Percentiles rank a stretch among this genome's conserved stretches.
phyloP scores from a whole-genome alignment of 2,888 invertebrate genomes.

The Caenorhabditis drosophilae region DNA sequence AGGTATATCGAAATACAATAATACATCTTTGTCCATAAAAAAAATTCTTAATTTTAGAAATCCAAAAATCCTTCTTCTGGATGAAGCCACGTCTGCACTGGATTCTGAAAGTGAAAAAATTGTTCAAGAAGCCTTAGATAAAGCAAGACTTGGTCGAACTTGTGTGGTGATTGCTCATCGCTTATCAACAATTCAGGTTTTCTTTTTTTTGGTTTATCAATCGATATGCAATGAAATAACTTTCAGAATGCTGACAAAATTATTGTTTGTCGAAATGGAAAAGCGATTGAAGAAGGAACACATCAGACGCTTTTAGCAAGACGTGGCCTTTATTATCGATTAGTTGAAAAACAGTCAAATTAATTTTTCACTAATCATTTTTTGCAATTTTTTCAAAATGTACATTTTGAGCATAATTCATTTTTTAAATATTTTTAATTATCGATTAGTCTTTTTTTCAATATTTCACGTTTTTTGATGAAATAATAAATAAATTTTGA shows the following conservation, averaged over 20 bases:
- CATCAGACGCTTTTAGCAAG: constrained; percentile 54
- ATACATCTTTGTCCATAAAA: too few species aligned
- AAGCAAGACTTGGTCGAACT: constrained; percentile 79
- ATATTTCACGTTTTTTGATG: too few species aligned
- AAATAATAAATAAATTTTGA: too few species aligned
- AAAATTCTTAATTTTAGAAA: too few species aligned
- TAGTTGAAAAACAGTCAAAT: constrained; percentile 36
- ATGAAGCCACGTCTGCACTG: constrained; percentile 70
- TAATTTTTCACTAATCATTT: constrained; percentile 2
- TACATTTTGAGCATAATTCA: not conserved
- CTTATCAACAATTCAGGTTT: constrained; percentile 76
- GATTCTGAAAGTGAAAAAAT: constrained; percentile 72
- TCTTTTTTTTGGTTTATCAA: too few species aligned
- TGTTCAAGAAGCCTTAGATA: constrained; percentile 85
- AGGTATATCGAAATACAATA: too few species aligned
- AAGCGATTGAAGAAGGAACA: constrained; percentile 58
- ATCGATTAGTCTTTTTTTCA: too few species aligned
- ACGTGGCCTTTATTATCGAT: constrained; percentile 56
- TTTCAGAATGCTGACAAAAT: constrained; percentile 78
- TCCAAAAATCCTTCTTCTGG: constrained; percentile 56
- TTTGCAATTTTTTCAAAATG: constrained; percentile 3
- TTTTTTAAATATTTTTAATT: too few species aligned
- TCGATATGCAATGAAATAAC: too few species aligned
- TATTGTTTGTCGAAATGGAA: constrained; percentile 68
- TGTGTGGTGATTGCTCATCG: constrained; percentile 87